Percentiles rank a stretch among this genome's conserved stretches.
These are phyloP conservation scores for Spea hammondii DNA, from an alignment of 2,797 vertebrate species.

Conservation along the genomic window DNA sequence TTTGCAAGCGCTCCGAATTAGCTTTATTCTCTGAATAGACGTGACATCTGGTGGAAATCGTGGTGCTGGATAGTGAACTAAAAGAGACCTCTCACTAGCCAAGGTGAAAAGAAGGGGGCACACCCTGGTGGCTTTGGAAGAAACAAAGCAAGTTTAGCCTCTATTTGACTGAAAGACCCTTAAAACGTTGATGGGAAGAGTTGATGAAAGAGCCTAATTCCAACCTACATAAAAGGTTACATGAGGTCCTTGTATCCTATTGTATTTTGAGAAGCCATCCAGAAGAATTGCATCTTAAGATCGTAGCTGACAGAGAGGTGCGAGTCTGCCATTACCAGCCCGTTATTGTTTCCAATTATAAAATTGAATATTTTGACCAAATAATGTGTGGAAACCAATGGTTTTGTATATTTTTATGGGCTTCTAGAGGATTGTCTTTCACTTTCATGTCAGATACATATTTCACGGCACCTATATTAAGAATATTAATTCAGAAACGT, in stretches of 20 bases:
- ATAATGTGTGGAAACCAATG: constrained; percentile 16
- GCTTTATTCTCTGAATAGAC: constrained; percentile 54
- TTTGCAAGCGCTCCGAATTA: constrained; percentile 56
- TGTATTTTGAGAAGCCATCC: constrained; percentile 45
- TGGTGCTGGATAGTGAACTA: constrained; percentile 57
- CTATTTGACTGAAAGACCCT: constrained; percentile 58
- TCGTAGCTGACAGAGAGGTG: constrained; percentile 4
- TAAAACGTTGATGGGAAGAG: constrained; percentile 60
- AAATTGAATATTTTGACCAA: constrained; percentile 16
- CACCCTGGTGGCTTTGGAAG: constrained; percentile 60
- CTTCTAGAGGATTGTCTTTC: not conserved
- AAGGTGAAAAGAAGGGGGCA: constrained; percentile 59
- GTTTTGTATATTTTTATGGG: not conserved
- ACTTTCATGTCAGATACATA: not conserved
- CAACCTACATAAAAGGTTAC: constrained; percentile 60
- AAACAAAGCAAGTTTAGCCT: constrained; percentile 59
- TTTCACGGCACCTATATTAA: not conserved
- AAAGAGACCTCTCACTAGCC: constrained; percentile 53
- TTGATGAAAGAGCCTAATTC: constrained; percentile 62
- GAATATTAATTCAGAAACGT: too few species aligned
- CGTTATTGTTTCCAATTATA: constrained; percentile 14
- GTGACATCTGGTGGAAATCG: constrained; percentile 55
- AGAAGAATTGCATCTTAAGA: constrained; percentile 46
- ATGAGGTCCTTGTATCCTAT: constrained; percentile 52
- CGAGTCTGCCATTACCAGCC: constrained; percentile 4